Evolutionary conservation across 2,888 invertebrate species (phyloP).

Genomic region (Iselma pallidipennis): DNA sequence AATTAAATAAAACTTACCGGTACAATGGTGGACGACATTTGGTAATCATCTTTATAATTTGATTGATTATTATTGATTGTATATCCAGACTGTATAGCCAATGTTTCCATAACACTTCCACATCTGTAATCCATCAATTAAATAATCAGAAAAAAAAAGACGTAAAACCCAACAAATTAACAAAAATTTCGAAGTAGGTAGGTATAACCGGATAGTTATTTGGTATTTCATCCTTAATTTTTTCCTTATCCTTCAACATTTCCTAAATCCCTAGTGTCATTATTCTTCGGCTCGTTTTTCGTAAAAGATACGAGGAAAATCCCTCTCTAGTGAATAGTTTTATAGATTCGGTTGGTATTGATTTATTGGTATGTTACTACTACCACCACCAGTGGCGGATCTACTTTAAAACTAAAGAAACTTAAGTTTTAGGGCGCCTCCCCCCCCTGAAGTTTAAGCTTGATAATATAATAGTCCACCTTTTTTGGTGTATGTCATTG

Average conservation of each 20-base stretch:
- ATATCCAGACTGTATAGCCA: conserved; percentile 12
- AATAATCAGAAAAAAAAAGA: conserved; percentile 10
- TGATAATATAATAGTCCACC: too few species aligned
- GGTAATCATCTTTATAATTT: conserved; percentile 9
- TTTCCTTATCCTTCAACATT: neutral
- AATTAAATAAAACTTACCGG: conserved; percentile 22
- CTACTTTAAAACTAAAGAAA: too few species aligned
- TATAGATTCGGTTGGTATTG: neutral
- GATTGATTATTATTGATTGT: conserved; percentile 12
- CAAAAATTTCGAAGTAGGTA: neutral
- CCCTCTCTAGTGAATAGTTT: neutral
- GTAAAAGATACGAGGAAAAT: neutral
- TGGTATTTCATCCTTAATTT: neutral
- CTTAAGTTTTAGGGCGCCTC: too few species aligned
- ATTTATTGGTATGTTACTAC: neutral
- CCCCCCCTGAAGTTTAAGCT: too few species aligned
- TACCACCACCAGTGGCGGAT: too few species aligned
- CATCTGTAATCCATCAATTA: conserved; percentile 14
- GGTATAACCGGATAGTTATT: too few species aligned
- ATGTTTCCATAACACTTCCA: conserved; percentile 21
- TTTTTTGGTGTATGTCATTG: too few species aligned
- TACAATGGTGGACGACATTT: conserved; percentile 22
- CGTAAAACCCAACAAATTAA: neutral
- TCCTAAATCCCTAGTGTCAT: neutral
- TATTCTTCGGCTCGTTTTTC: neutral